Conservation (phyloP, 2,888 invertebrate species). For the Liposcelis brunnea region DNA sequence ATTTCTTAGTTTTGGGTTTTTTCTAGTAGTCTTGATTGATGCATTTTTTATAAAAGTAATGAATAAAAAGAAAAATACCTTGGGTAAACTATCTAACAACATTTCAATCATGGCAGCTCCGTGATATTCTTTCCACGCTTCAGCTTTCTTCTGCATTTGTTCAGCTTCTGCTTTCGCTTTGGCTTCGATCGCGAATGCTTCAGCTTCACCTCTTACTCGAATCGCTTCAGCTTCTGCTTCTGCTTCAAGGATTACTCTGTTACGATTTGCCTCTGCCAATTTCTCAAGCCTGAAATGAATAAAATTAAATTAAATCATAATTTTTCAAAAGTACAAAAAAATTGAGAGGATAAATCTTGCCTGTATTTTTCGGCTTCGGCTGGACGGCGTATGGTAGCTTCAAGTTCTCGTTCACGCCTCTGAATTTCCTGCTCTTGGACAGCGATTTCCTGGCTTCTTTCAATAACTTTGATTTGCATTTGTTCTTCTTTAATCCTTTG, state of each 20-base stretch:
- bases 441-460: slow-evolving; percentile 80
- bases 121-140: slow-evolving; percentile 92
- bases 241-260: slow-evolving; percentile 80
- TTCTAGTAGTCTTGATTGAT: no score
- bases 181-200: slow-evolving; percentile 83
- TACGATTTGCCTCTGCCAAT: slow-evolving; percentile 80
- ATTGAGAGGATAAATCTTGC: slow-evolving; percentile 19
- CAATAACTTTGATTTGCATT: slow-evolving; percentile 89
- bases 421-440: slow-evolving; percentile 94
- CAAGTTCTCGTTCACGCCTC: slow-evolving; percentile 77
- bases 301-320: slow-evolving; percentile 6
- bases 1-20: no score
- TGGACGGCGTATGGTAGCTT: slow-evolving; percentile 81
- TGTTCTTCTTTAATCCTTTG: slow-evolving; percentile 92
- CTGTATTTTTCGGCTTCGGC: slow-evolving; percentile 86
- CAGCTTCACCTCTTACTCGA: slow-evolving; percentile 70
- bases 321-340: background rate
- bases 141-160: slow-evolving; percentile 93
- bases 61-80: slow-evolving; percentile 37
- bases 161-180: slow-evolving; percentile 93
- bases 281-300: slow-evolving; percentile 53
- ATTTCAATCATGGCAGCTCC: slow-evolving; percentile 93
- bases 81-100: slow-evolving; percentile 87
- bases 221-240: slow-evolving; percentile 89
- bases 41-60: no score